phyloP scores from a whole-genome alignment of 2,113 vertebrate genomes.

The Melospiza melodia region DNA sequence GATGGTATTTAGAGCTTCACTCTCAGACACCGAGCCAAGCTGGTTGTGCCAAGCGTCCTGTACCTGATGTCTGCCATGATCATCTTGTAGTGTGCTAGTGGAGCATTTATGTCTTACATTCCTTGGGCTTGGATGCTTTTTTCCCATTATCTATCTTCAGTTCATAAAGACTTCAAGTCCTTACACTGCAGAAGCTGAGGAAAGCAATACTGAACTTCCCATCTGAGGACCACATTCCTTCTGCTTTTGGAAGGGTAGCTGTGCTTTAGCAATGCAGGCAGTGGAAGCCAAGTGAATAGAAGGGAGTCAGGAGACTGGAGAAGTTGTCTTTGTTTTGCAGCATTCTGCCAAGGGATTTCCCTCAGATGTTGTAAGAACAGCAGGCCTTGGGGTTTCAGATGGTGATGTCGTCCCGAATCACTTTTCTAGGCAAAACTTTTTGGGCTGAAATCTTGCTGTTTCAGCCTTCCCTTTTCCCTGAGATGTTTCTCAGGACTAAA shows the following conservation, averaged over 20 bases:
- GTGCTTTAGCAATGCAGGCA: background rate
- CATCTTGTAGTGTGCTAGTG: background rate
- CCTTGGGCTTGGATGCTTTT: background rate
- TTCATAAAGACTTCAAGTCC: background rate
- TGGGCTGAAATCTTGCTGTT: background rate
- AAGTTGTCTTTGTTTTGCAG: background rate
- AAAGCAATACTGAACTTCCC: background rate
- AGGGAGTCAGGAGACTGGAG: background rate
- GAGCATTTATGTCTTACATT: background rate
- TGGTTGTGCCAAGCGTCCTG: background rate
- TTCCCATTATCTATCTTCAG: background rate
- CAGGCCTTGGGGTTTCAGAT: background rate
- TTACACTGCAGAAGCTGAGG: background rate
- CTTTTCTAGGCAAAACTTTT: background rate
- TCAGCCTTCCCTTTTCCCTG: background rate
- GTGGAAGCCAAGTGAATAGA: background rate
- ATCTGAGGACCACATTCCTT: background rate
- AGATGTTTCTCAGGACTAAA: background rate
- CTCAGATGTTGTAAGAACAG: background rate
- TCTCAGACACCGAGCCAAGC: background rate
- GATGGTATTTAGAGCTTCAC: background rate
- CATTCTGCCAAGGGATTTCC: background rate
- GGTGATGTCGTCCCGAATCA: fast-evolving
- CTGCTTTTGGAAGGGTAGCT: background rate
- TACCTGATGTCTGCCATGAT: background rate